Evolutionary conservation across 2,797 vertebrate genomes (phyloP).

Genomic region (Chloroceryle amazona): DNA sequence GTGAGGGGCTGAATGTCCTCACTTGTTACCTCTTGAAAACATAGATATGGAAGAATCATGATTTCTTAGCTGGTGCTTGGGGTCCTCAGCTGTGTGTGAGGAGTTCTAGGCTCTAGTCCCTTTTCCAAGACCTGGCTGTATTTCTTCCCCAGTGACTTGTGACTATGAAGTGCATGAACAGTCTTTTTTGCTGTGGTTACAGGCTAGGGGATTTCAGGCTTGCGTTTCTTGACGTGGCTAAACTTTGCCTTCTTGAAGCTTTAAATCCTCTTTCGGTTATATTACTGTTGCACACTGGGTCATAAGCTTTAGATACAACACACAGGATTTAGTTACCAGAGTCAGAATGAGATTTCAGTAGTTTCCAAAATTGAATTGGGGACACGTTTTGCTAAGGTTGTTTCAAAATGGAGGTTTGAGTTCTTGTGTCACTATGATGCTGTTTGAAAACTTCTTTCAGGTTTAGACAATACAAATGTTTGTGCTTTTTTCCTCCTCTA

Average conservation of each 20-base stretch:
- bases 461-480: neutral
- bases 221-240: neutral
- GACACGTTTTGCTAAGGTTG: neutral
- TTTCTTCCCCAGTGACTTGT: neutral
- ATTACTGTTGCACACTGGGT: neutral
- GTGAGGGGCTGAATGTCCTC: neutral
- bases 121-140: neutral
- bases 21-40: neutral
- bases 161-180: neutral
- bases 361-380: neutral
- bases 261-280: neutral
- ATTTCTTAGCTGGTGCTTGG: neutral
- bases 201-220: neutral
- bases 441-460: neutral
- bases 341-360: neutral
- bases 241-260: neutral
- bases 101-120: neutral
- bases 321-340: neutral
- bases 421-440: neutral
- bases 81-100: neutral
- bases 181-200: neutral
- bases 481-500: neutral
- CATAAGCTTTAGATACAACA: neutral
- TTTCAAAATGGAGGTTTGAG: neutral
- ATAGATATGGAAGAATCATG: neutral